These are phyloP conservation scores for Labrus mixtus DNA, from an alignment of 2,113 vertebrate genomes.

Conservation along the genomic window DNA sequence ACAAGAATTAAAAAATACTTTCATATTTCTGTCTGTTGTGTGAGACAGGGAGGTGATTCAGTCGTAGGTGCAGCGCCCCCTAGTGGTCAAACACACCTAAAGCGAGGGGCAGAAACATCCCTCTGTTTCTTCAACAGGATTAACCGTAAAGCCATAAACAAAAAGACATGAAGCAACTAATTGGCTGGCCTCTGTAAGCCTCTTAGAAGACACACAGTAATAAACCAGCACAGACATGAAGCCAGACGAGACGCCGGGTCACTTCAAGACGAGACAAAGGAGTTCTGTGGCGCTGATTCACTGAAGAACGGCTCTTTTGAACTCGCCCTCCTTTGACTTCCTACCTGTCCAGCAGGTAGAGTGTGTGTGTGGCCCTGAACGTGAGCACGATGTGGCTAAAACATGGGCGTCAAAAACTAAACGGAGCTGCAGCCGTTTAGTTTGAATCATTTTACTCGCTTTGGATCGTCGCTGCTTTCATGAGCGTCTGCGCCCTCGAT, in stretches of 20 bases:
- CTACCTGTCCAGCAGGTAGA: conserved; percentile 76
- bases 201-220: conserved; percentile 65
- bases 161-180: conserved; percentile 72
- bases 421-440: background rate
- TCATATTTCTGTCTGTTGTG: conserved; percentile 19
- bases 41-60: conserved; percentile 22
- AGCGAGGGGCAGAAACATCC: conserved; percentile 14
- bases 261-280: conserved; percentile 54
- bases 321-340: conserved; percentile 6
- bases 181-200: conserved; percentile 57
- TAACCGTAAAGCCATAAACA: conserved; percentile 68
- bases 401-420: conserved; percentile 16
- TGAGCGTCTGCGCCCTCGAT: conserved; percentile 28
- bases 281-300: conserved; percentile 33
- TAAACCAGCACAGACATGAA: conserved; percentile 59
- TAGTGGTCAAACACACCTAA: conserved; percentile 56
- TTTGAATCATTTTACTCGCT: conserved; percentile 19
- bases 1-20: background rate
- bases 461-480: conserved; percentile 48
- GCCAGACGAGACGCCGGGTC: conserved; percentile 37
- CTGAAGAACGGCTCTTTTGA: background rate
- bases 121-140: conserved; percentile 63
- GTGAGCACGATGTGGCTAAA: conserved; percentile 6
- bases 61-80: conserved; percentile 57
- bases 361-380: conserved; percentile 3